Conservation (phyloP, 2,888 invertebrate genomes). For the Limnephilus lunatus region DNA sequence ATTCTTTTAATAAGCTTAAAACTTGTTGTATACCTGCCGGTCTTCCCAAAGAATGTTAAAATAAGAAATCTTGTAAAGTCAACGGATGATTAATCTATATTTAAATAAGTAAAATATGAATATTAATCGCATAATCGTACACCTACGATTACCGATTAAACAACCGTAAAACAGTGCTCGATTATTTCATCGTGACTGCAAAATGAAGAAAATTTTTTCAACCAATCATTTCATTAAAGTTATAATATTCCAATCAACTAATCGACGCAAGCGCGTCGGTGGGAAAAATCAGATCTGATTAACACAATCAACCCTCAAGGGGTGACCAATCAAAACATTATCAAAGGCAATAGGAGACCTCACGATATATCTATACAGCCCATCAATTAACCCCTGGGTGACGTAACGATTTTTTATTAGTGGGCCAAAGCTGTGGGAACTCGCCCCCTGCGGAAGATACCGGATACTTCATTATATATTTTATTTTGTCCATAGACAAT, state of each 20-base stretch:
- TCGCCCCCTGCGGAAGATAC: slow-evolving; percentile 5
- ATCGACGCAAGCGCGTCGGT: not conserved
- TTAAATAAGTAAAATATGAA: too few relatives aligned
- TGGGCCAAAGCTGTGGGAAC: slow-evolving; percentile 24
- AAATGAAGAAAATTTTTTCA: too few relatives aligned
- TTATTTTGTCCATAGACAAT: slow-evolving; percentile 17
- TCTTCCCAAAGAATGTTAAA: too few relatives aligned
- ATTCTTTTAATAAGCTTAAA: too few relatives aligned
- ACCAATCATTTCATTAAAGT: too few relatives aligned
- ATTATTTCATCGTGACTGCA: too few relatives aligned
- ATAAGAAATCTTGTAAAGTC: too few relatives aligned
- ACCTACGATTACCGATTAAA: too few relatives aligned
- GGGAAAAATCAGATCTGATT: slow-evolving; percentile 29
- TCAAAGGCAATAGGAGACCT: slow-evolving; percentile 9
- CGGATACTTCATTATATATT: slow-evolving; percentile 39
- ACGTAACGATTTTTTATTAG: slow-evolving; percentile 48
- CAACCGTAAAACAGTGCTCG: too few relatives aligned
- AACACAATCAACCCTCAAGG: slow-evolving; percentile 22
- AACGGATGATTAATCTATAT: too few relatives aligned
- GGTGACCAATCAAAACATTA: slow-evolving; percentile 49
- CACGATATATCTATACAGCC: not conserved
- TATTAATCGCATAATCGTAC: too few relatives aligned
- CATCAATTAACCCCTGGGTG: slow-evolving; percentile 45
- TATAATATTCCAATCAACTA: not conserved
- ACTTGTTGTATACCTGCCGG: too few relatives aligned